Base-by-base conservation (phyloP, 2,113 vertebrate genomes). In the Macquaria ambigua region DNA sequence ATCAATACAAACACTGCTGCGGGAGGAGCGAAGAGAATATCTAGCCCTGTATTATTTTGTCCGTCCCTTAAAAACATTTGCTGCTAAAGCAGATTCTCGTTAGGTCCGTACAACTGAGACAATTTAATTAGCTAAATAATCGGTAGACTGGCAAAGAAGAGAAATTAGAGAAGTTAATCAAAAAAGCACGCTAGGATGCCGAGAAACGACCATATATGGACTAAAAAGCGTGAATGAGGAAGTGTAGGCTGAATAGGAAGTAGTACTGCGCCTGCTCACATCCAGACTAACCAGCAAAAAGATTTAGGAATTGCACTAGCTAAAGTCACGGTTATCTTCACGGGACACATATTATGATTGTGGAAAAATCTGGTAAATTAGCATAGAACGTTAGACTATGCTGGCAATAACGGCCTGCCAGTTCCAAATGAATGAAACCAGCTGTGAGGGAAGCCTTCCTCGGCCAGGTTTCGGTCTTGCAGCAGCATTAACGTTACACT, bases 181-280 rank as follows among this genome's bases (percentile, higher is more conserved):
- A 81, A 84, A 81, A 77, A 89, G 41, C 69, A 68, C 31, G 76
- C 79, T 82, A 52, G 61, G 86, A 84, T 87, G 64, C 82, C 48
- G 81, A 92, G 86, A 95, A 86, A 97, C 92, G 91, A 96, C 98
- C 98, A 97, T 98, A 98, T 99, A 99, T 97, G 97, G 98, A 96
- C 95, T 96, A 94, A 96, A 97, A 95, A 75, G 93, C 89, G 91
- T 92, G 96, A 97, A 97, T 96, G 96, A 97, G 98, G 98, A 99
- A 99, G 97, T 96, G 96, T 92, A 92, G 96, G 95, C 74, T 63
- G 85, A 95, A 93, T 96, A 97, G 97, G 97, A 97, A 97, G 97
- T 97, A 89, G 82, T 75, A 94, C 41, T 95, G 97, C 97, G 97
- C 97, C 86, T 97, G 97, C 96, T 94, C 96, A 88, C 5, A 86